These are phyloP conservation scores for Drosophila mulleri DNA, from an alignment of 2,888 invertebrate species.

Conservation along the genomic window DNA sequence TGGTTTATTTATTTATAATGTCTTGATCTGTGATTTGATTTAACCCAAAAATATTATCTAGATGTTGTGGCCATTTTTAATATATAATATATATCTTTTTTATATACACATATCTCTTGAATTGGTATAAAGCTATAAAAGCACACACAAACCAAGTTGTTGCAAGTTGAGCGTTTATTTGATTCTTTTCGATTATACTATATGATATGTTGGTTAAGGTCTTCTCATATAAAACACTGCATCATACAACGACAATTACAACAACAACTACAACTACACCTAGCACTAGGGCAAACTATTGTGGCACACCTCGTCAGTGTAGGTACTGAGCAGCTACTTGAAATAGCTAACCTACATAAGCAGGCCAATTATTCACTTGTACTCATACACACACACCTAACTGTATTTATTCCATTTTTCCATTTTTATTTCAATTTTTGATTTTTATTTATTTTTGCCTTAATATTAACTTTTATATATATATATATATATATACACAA, in stretches of 20 bases:
- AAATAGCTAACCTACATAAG: slow-evolving; percentile 29
- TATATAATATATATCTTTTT: slow-evolving; percentile 1
- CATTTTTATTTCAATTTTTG: slow-evolving; percentile 20
- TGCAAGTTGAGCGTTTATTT: slow-evolving; percentile 44
- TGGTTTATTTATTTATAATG: slow-evolving; percentile 50
- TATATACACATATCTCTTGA: slow-evolving; percentile 15
- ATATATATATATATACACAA: slow-evolving; percentile 46
- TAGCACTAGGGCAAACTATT: slow-evolving; percentile 60
- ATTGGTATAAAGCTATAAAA: slow-evolving; percentile 24
- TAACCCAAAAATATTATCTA: slow-evolving; percentile 36
- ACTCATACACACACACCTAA: slow-evolving; percentile 20
- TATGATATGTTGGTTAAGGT: slow-evolving; percentile 43
- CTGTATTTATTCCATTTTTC: slow-evolving; percentile 32
- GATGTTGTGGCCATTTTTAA: slow-evolving; percentile 48
- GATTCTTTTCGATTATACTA: slow-evolving; percentile 13
- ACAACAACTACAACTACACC: slow-evolving; percentile 26
- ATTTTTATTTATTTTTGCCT: slow-evolving; percentile 33
- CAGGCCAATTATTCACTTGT: slow-evolving; percentile 33
- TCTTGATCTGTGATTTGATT: slow-evolving; percentile 40
- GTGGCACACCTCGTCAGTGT: slow-evolving; percentile 61
- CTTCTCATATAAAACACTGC: slow-evolving; percentile 26
- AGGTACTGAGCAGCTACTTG: slow-evolving; percentile 35
- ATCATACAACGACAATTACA: slow-evolving; percentile 5
- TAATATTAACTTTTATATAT: slow-evolving; percentile 38
- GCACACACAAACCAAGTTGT: slow-evolving; percentile 43